Evolutionary conservation across 1,140 invertebrate species (phyloP), one percentile per base, ranked within the genome.

Genomic region (Sycophaga agraensis): DNA sequence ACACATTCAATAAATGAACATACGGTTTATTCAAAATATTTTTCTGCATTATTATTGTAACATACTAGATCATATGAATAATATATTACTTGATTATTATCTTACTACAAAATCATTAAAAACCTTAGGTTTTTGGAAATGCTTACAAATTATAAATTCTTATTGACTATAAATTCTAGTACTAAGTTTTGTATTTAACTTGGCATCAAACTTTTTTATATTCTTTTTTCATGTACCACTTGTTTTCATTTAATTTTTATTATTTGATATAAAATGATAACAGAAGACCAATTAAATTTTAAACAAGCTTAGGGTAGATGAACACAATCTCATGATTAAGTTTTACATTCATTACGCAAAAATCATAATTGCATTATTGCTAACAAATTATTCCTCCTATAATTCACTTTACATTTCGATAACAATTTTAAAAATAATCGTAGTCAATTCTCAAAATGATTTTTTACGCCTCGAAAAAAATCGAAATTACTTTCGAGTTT

Each of bases 1-100:
- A n/a, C n/a, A n/a, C n/a, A n/a, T 19, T 53, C 14, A 55, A 5
- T 40, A 31, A 55, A 51, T 4, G 35, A 61, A 51, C 54, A 54
- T 61, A 55, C n/a, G 19, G 43, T 57, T 57, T 60, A 60, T 60
- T 60, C 34, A n/a, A n/a, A n/a, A n/a, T n/a, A n/a, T n/a, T n/a
- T n/a, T 53, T 48, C 48, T 48, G 19, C 37, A 60, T 31, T 48
- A 61, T 40, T 55, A 61, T 40, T 46, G 50, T 59, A 51, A 59
- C 12, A 14, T 46, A 49, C 26, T 16, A 16, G 37, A 39, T 4
- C 12, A 61, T 61, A 55, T 61, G 7, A 37, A 34, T 42, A 59
- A 37, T 40, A 55, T 55, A 61, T 61, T 61, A 61, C 59, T 54
- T 28, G 4, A 42, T 21, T 26, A n/a, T 61, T 11, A 4, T 37